These are phyloP conservation scores for Oryzias javanicus DNA, from an alignment of 2,113 vertebrate species.

Conservation along the genomic window DNA sequence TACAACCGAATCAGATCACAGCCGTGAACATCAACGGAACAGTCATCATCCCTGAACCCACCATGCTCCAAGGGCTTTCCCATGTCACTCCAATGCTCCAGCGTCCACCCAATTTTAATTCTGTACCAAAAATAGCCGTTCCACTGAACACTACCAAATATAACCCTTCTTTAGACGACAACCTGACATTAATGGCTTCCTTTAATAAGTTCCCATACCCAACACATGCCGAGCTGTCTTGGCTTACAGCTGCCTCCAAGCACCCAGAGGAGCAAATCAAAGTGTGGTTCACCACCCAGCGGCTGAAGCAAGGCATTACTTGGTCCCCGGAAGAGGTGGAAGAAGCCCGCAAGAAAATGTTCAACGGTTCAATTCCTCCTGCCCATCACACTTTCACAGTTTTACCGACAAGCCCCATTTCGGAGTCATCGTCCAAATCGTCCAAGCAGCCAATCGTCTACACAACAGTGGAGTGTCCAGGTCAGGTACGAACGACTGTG, in stretches of 20 bases:
- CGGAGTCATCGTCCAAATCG: slow-evolving; percentile 74
- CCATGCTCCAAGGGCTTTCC: slow-evolving; percentile 82
- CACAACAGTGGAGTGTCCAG: slow-evolving; percentile 31
- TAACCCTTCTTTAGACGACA: slow-evolving; percentile 90
- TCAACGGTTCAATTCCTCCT: slow-evolving; percentile 90
- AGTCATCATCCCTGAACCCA: slow-evolving; percentile 78
- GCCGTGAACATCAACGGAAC: slow-evolving; percentile 83
- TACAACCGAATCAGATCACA: slow-evolving; percentile 71
- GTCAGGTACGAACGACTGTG: slow-evolving; percentile 4
- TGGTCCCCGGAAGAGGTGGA: slow-evolving; percentile 99
- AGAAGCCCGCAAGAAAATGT: slow-evolving; percentile 98
- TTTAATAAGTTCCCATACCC: slow-evolving; percentile 98
- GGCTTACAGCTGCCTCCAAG: slow-evolving; percentile 93
- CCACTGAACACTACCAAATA: slow-evolving; percentile 95
- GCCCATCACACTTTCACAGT: slow-evolving; percentile 85
- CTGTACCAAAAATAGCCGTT: slow-evolving; percentile 91
- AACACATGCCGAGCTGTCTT: slow-evolving; percentile 91
- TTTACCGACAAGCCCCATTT: slow-evolving; percentile 77
- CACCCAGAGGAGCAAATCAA: slow-evolving; percentile 95
- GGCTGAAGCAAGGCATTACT: slow-evolving; percentile 96
- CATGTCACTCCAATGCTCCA: slow-evolving; percentile 92
- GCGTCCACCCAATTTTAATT: slow-evolving; percentile 93
- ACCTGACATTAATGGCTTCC: slow-evolving; percentile 89
- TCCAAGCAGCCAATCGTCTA: slow-evolving; percentile 74
- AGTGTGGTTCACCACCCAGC: slow-evolving; percentile 96